Base-by-base conservation (phyloP, 1,140 invertebrate genomes). In the Lycorma delicatula region DNA sequence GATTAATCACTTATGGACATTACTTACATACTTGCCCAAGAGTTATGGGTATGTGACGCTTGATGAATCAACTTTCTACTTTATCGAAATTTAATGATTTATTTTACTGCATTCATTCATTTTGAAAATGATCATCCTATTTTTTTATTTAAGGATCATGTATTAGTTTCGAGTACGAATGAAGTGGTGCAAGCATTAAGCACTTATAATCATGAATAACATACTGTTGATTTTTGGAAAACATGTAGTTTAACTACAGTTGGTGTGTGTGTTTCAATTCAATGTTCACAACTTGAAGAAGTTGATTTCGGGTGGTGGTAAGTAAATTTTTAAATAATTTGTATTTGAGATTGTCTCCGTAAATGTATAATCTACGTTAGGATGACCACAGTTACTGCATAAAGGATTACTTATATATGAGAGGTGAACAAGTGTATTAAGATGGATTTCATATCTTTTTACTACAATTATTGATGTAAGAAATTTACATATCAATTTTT, bases 261-360 rank as follows among this genome's bases (percentile, higher is more conserved):
- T 6, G 89, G 89, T 5, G 77, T 93, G 1, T 71, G 75, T 59
- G 78, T 81, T 11, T 71, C 94, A 2, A 74, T 81, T 0, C 73
- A 78, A n/a, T 91, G 87, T 66, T 73, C 63, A 55, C 74, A 81
- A 41, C 70, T 95, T 16, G 81, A 86, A 66, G 90, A 93, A 72
- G 71, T 94, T 18, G 91, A 95, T 74, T 77, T 95, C 54, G 89
- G 91, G 51, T 93, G 91, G 91, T 91, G 89, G 87, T 90, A 72
- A 77, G 84, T 79, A 41, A 48, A 60, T 41, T 58, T 16, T 44
- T 2, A 7, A 46, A 46, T 12, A 16, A n/a, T n/a, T n/a, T n/a
- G n/a, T n/a, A n/a, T n/a, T n/a, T n/a, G n/a, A n/a, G n/a, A n/a
- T n/a, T n/a, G n/a, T n/a, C n/a, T n/a, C n/a, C n/a, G n/a, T n/a